Conservation (phyloP, 2,888 invertebrate genomes). For the Dasysyrphus tricinctus region DNA sequence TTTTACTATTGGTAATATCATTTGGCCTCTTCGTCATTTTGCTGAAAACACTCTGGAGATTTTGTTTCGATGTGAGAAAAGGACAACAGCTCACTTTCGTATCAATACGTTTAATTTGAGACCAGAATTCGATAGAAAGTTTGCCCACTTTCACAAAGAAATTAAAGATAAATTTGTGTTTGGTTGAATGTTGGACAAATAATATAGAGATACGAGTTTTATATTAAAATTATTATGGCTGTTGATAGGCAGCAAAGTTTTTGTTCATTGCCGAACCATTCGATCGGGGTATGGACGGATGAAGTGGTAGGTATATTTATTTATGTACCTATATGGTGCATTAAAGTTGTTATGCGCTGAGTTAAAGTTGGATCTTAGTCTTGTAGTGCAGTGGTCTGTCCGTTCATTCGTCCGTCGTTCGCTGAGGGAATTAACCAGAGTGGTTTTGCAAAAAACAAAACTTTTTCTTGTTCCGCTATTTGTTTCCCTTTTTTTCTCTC, state of each 20-base stretch:
- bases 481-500: conserved; percentile 4
- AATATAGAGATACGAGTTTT: conserved; percentile 41
- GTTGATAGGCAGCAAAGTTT: conserved; percentile 62
- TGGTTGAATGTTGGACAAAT: conserved; percentile 17
- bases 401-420: background rate
- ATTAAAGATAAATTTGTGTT: conserved; percentile 55
- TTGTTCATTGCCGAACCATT: conserved; percentile 44
- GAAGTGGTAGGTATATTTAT: background rate
- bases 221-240: conserved; percentile 61
- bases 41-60: conserved; percentile 51
- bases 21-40: conserved; percentile 70
- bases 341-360: background rate
- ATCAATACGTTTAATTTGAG: conserved; percentile 49
- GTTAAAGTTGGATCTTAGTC: conserved; percentile 34
- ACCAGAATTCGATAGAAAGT: conserved; percentile 43
- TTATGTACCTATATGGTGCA: background rate
- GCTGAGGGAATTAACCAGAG: background rate
- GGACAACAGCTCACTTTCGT: conserved; percentile 2
- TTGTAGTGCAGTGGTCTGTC: background rate
- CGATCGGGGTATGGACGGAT: conserved; percentile 15
- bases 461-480: conserved; percentile 18
- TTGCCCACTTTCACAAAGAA: conserved; percentile 55
- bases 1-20: conserved; percentile 70
- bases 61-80: conserved; percentile 12
- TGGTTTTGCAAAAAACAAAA: background rate